A percentile compares a stretch with the other conserved stretches of the same genome.
These are phyloP conservation scores for Corythornis cristatus DNA, from an alignment of 2,113 vertebrate genomes.

Conservation along the genomic window DNA sequence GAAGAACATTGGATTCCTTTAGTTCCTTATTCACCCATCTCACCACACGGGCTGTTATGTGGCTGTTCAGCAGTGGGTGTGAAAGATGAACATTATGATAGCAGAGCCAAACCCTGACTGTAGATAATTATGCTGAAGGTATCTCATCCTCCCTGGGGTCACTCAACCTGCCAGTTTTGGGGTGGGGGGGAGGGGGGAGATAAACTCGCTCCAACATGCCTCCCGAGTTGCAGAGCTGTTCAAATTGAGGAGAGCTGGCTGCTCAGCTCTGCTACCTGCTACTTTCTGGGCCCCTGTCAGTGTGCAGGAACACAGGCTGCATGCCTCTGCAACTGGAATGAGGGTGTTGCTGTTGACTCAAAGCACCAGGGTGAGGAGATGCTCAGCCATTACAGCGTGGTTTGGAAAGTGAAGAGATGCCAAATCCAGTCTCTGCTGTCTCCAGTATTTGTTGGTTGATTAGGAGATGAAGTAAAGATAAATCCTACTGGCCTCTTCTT, in stretches of 20 bases:
- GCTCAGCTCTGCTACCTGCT: neutral
- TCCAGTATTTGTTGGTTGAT: neutral
- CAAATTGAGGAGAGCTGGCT: neutral
- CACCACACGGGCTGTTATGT: neutral
- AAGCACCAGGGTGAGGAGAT: neutral
- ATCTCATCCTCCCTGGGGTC: conserved; percentile 51
- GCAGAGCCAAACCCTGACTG: conserved; percentile 19
- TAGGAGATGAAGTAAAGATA: neutral
- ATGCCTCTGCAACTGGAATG: neutral
- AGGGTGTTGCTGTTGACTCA: neutral
- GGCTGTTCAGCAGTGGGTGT: neutral
- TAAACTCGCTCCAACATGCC: neutral
- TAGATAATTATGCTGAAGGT: conserved; percentile 14
- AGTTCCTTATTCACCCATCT: neutral
- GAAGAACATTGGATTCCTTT: conserved; percentile 20
- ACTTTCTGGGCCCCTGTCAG: neutral
- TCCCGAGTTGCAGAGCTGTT: neutral
- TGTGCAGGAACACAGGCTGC: neutral
- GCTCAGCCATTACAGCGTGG: neutral
- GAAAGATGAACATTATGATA: neutral
- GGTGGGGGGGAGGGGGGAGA: neutral
- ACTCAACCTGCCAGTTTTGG: neutral
- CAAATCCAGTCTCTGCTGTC: neutral
- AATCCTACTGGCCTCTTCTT: neutral
- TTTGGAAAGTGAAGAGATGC: neutral